Base-by-base conservation (phyloP, 2,797 vertebrate genomes). In the Aphelocoma californica region DNA sequence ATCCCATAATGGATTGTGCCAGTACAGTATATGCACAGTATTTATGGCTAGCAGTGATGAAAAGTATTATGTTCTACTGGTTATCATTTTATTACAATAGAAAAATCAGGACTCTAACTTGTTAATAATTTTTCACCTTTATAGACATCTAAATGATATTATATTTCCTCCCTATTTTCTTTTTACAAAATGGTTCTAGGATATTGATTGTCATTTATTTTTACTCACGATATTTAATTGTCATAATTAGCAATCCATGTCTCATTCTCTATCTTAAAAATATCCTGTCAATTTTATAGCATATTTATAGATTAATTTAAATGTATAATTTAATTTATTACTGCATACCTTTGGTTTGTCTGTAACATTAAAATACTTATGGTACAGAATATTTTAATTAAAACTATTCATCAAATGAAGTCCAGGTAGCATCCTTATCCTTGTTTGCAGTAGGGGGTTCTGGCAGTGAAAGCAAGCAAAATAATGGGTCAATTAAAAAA, bases 341-440 rank as follows among this genome's bases (percentile, higher is more conserved):
- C 96, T 56, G 79, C 97, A 97, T 98, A 98, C 98, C 98, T 98
- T 98, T 97, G 96, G 97, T 98, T 98, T 97, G 97, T 98, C 98
- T 96, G 97, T 98, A 98, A 97, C 98, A 98, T 98, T 98, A 98
- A 98, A 98, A 98, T 98, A 98, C 98, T 98, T 98, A 98, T 97
- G 97, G 97, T 98, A 98, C 98, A 97, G 97, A 98, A 98, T 98
- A 98, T 98, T 98, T 98, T 98, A 98, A 98, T 98, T 98, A 98
- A 98, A 98, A 98, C 98, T 98, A 98, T 98, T 98, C 97, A 98
- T 98, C 98, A 98, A 97, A 97, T 87, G 91, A 98, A 96, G 97
- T 97, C 97, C 98, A 98, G 98, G 98, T 98, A 98, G 96, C 89
- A 84, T 96, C 92, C 95, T 96, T 98, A 97, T 97, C 97, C 98